Evolutionary conservation across 2,797 vertebrate genomes (phyloP).

Genomic region (Eidolon dupreanum): DNA sequence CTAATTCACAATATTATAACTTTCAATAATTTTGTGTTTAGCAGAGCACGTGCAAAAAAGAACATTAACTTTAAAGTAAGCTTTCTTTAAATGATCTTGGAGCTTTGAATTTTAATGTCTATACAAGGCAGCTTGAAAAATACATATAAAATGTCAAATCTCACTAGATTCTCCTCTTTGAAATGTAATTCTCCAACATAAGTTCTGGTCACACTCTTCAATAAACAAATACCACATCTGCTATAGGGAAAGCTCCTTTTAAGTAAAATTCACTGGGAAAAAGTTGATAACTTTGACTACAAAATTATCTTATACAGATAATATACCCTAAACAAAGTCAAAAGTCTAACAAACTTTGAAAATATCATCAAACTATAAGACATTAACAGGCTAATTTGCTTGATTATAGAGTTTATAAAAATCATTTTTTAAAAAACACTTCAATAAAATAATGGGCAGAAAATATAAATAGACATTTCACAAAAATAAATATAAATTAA

Average conservation of each 20-base stretch:
- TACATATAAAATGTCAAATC: background rate
- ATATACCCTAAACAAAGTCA: slow-evolving; percentile 30
- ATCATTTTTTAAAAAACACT: background rate
- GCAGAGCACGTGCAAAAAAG: background rate
- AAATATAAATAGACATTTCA: background rate
- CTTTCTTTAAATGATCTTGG: background rate
- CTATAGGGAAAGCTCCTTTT: background rate
- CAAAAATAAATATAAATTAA: background rate
- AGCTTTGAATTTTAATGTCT: slow-evolving; percentile 38
- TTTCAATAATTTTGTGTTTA: background rate
- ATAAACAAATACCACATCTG: background rate
- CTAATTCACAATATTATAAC: background rate
- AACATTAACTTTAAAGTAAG: background rate
- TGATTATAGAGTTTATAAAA: slow-evolving; percentile 21
- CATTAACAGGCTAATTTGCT: background rate
- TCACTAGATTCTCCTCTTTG: background rate
- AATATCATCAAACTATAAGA: background rate
- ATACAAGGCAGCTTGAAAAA: background rate
- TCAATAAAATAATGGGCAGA: background rate
- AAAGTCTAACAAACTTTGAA: slow-evolving; percentile 25
- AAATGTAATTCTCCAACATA: slow-evolving; percentile 6
- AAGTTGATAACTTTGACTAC: background rate
- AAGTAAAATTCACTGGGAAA: slow-evolving; percentile 24
- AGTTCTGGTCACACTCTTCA: background rate
- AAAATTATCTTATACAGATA: slow-evolving; percentile 22